Evolutionary conservation across 2,888 invertebrate genomes (phyloP).

Genomic region (Xiphydria camelus): DNA sequence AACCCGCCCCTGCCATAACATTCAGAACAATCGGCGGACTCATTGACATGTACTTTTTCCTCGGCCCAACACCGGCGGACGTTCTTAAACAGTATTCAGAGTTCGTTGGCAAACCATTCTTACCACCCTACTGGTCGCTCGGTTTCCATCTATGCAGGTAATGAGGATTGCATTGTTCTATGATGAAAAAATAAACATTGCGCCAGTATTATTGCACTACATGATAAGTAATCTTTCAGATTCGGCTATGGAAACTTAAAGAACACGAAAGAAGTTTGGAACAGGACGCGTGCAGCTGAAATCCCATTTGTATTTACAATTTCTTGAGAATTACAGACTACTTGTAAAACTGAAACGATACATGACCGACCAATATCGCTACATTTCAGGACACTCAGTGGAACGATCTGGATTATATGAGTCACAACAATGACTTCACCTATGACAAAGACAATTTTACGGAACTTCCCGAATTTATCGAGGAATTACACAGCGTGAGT

Average conservation of each 20-base stretch:
- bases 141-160: constrained; percentile 86
- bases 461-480: constrained; percentile 70
- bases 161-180: constrained; percentile 22
- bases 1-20: constrained; percentile 80
- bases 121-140: constrained; percentile 88
- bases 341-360: too few relatives aligned
- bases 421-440: constrained; percentile 77
- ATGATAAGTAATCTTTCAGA: constrained; percentile 52
- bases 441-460: constrained; percentile 67
- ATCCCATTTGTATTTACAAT: constrained; percentile 69
- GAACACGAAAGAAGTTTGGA: constrained; percentile 68
- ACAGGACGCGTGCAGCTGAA: constrained; percentile 71
- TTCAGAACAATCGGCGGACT: constrained; percentile 83
- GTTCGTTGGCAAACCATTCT: constrained; percentile 73
- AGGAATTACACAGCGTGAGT: constrained; percentile 65
- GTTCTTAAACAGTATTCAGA: constrained; percentile 71
- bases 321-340: constrained; percentile 4
- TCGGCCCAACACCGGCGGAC: constrained; percentile 74
- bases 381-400: constrained; percentile 73
- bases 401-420: constrained; percentile 88
- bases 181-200: neutral
- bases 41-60: constrained; percentile 76
- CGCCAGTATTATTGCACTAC: too few relatives aligned
- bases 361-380: constrained; percentile 3
- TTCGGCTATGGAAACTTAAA: constrained; percentile 71